phyloP scores from a whole-genome alignment of 2,888 invertebrate species.

The Tupiocoris notatus region DNA sequence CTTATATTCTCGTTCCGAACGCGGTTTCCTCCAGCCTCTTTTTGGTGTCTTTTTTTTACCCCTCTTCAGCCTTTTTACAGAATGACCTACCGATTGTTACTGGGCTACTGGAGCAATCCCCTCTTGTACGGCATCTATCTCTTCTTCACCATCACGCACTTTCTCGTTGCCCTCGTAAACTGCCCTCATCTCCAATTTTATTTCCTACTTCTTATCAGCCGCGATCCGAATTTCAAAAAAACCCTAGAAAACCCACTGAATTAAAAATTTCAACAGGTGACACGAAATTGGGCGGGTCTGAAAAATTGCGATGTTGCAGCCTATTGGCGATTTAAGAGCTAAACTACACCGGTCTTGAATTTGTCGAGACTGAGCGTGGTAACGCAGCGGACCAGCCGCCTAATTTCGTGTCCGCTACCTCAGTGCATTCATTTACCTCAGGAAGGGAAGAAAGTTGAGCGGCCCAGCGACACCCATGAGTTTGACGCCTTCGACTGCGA shows the following conservation, averaged over 20 bases:
- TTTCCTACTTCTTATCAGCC: background rate
- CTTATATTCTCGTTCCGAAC: background rate
- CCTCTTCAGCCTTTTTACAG: background rate
- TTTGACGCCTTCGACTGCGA: conserved; percentile 81
- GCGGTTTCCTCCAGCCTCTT: background rate
- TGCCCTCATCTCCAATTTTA: background rate
- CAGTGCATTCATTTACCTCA: too few species aligned
- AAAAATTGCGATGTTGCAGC: too few species aligned
- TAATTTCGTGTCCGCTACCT: too few species aligned
- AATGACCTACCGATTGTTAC: background rate
- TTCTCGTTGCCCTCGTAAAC: background rate
- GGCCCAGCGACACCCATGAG: conserved; percentile 79
- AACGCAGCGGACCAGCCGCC: too few species aligned
- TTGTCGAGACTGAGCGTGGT: too few species aligned
- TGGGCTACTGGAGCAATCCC: background rate
- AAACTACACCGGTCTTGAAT: too few species aligned
- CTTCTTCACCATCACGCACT: background rate
- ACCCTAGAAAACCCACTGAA: too few species aligned
- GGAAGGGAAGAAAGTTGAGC: conserved; percentile 79
- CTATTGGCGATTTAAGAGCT: too few species aligned
- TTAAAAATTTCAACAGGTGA: too few species aligned
- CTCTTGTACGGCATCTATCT: background rate
- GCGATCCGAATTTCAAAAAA: too few species aligned
- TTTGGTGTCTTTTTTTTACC: background rate
- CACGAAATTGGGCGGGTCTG: too few species aligned